These are phyloP conservation scores for Phrixothrix hirtus DNA, from an alignment of 2,888 invertebrate species.

Conservation along the genomic window DNA sequence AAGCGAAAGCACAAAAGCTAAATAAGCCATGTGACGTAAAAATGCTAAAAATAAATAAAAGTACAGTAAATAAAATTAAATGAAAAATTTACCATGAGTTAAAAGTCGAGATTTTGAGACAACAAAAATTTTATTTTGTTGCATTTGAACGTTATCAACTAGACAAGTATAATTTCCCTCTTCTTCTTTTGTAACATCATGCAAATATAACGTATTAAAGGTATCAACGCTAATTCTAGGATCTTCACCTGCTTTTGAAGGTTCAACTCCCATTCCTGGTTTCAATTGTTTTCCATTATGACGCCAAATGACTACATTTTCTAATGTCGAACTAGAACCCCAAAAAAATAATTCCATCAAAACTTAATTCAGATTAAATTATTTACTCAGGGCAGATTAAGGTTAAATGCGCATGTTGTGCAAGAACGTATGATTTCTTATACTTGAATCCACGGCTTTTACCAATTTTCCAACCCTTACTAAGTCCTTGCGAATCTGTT, in stretches of 20 bases:
- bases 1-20: constrained; percentile 62
- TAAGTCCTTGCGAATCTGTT: constrained; percentile 51
- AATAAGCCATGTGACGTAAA: constrained; percentile 62
- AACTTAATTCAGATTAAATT: background rate
- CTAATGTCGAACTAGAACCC: constrained; percentile 52
- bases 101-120: constrained; percentile 59
- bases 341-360: background rate
- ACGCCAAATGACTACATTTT: constrained; percentile 61
- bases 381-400: constrained; percentile 62
- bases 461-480: constrained; percentile 54
- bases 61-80: background rate
- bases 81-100: constrained; percentile 55
- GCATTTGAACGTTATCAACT: constrained; percentile 63
- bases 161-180: constrained; percentile 72
- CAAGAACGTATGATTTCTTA: constrained; percentile 57
- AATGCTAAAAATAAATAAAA: too few relatives aligned
- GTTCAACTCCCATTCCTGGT: constrained; percentile 49
- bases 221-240: constrained; percentile 61
- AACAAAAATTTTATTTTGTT: constrained; percentile 59
- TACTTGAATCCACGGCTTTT: constrained; percentile 57
- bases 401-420: constrained; percentile 60
- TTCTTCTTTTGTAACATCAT: constrained; percentile 64
- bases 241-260: constrained; percentile 49
- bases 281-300: constrained; percentile 58
- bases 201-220: constrained; percentile 61